Evolutionary conservation across 1,140 invertebrate species (phyloP).

Genomic region (Zaprionus ghesquierei): DNA sequence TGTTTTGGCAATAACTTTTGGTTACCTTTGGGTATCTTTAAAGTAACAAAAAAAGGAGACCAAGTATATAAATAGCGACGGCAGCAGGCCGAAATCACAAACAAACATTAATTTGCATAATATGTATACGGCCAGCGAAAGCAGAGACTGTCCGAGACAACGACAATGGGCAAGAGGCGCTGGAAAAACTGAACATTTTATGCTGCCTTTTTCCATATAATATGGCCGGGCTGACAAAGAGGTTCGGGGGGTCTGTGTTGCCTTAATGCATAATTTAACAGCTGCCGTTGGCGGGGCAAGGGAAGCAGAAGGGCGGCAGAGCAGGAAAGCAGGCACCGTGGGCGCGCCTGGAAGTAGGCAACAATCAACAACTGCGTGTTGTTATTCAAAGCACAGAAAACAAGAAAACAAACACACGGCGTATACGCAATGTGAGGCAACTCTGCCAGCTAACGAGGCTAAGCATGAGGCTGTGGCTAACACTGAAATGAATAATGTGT

Average conservation of each 20-base stretch:
- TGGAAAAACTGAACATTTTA: constrained; percentile 44
- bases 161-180: constrained; percentile 18
- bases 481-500: constrained; percentile 49
- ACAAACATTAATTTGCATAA: constrained; percentile 78
- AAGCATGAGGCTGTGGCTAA: constrained; percentile 28
- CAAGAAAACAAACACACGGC: constrained; percentile 40
- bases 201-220: constrained; percentile 45
- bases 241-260: constrained; percentile 25
- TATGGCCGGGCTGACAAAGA: constrained; percentile 27
- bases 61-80: constrained; percentile 18
- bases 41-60: constrained; percentile 2
- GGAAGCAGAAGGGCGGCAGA: not conserved
- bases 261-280: constrained; percentile 81
- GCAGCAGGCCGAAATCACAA: constrained; percentile 58
- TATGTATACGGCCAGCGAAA: constrained; percentile 44
- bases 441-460: constrained; percentile 24
- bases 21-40: constrained; percentile 17
- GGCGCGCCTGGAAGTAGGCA: constrained; percentile 60
- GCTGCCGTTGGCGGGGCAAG: constrained; percentile 33
- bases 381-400: constrained; percentile 71
- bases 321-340: constrained; percentile 11
- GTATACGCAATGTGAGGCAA: constrained; percentile 31
- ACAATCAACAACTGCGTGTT: constrained; percentile 78
- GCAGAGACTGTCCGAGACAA: constrained; percentile 42
- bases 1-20: constrained; percentile 10